phyloP scores from a whole-genome alignment of 1,140 invertebrate genomes.

The Pogonus chalceus region DNA sequence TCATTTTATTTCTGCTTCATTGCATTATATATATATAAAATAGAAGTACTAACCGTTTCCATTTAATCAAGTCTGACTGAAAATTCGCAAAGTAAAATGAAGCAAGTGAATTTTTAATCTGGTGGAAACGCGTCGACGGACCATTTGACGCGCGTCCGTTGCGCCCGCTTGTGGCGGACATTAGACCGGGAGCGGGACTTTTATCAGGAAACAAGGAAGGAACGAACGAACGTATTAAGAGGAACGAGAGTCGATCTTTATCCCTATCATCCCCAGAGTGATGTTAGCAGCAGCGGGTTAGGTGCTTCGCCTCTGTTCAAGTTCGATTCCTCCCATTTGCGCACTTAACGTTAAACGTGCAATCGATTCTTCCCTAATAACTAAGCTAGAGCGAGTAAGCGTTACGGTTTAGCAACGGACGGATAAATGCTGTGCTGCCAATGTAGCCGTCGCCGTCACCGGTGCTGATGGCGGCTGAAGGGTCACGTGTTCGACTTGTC shows the following conservation, averaged over 20 bases:
- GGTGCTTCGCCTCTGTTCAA: slow-evolving; percentile 1
- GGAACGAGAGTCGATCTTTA: not conserved
- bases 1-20: not conserved
- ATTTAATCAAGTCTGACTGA: not conserved
- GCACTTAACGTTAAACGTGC: slow-evolving; percentile 7
- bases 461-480: no score
- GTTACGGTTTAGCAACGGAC: no score
- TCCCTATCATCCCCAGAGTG: slow-evolving; percentile 8
- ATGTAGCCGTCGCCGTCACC: no score
- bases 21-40: not conserved
- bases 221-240: slow-evolving; percentile 6
- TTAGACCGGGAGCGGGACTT: not conserved
- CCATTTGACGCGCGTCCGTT: not conserved
- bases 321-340: slow-evolving; percentile 8
- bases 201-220: no score
- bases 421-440: no score
- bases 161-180: not conserved
- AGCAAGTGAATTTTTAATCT: slow-evolving; percentile 7
- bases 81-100: slow-evolving; percentile 5
- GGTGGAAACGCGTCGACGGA: slow-evolving; percentile 3
- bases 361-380: slow-evolving; percentile 7
- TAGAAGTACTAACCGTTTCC: not conserved
- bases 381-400: no score
- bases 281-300: not conserved
- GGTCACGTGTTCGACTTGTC: no score